phyloP scores from a whole-genome alignment of 2,888 invertebrate species.

The Drosophila prostipennis region DNA sequence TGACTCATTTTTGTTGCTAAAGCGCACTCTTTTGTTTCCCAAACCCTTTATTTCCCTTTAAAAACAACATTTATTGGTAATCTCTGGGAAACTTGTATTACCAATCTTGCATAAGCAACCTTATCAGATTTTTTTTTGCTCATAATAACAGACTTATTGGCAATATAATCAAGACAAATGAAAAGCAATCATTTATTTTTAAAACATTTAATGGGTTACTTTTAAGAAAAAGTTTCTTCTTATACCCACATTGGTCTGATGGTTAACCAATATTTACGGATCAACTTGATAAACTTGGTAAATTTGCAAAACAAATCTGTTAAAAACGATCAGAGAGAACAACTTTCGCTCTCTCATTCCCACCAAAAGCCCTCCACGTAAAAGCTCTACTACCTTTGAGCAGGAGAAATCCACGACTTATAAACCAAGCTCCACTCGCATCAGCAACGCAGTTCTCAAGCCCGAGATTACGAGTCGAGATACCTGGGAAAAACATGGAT shows the following conservation, averaged over 20 bases:
- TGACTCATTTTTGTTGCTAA: background rate
- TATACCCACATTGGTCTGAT: background rate
- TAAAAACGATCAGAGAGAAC: background rate
- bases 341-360: conserved; percentile 13
- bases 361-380: conserved; percentile 14
- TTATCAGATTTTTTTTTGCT: conserved; percentile 10
- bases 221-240: background rate
- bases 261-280: conserved; percentile 2
- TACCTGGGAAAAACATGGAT: background rate
- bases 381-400: conserved; percentile 12
- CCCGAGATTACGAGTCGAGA: conserved; percentile 1
- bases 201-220: background rate
- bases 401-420: background rate
- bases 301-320: background rate
- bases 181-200: too few species aligned
- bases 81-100: background rate
- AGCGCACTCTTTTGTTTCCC: background rate
- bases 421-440: conserved; percentile 3
- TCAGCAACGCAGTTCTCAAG: conserved; percentile 16
- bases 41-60: background rate
- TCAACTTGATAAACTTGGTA: background rate
- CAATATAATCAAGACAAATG: too few species aligned
- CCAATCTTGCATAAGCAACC: conserved; percentile 8
- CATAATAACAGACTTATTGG: background rate
- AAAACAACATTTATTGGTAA: background rate